phyloP scores from a whole-genome alignment of 1,140 invertebrate genomes.

The Drosophila equinoxialis region DNA sequence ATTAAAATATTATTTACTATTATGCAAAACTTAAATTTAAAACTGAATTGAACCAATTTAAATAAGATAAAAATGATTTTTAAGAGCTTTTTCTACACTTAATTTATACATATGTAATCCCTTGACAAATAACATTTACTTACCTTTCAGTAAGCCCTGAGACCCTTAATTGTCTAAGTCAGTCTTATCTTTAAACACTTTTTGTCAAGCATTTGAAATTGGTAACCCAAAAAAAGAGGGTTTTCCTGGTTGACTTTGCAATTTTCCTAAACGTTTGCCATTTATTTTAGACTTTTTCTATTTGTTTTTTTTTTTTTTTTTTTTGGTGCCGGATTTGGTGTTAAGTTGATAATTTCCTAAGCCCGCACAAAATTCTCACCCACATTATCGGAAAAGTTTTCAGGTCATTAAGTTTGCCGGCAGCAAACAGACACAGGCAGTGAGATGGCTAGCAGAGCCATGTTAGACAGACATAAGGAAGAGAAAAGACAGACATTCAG shows the following conservation, averaged over 20 bases:
- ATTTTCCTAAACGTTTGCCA: constrained; percentile 70
- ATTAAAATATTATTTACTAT: no score
- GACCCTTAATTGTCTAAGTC: constrained; percentile 29
- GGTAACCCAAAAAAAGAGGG: constrained; percentile 25
- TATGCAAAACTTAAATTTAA: no score
- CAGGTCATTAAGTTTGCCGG: constrained; percentile 79
- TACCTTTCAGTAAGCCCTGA: constrained; percentile 1
- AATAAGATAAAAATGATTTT: background rate
- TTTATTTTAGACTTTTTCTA: constrained; percentile 28
- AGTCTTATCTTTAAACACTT: constrained; percentile 44
- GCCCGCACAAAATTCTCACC: constrained; percentile 46
- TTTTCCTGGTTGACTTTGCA: constrained; percentile 34
- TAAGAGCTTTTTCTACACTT: background rate
- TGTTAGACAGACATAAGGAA: constrained; percentile 9
- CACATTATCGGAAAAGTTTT: constrained; percentile 80
- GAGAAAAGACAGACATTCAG: constrained; percentile 29
- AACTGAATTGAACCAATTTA: no score
- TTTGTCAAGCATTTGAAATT: constrained; percentile 30
- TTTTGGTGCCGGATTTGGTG: constrained; percentile 48
- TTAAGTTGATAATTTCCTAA: constrained; percentile 75
- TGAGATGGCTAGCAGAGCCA: background rate
- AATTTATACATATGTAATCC: constrained; percentile 1
- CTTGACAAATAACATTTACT: background rate
- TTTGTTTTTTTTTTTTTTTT: constrained; percentile 37
- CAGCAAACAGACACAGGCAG: constrained; percentile 32